Percentiles rank a stretch among this genome's conserved stretches.
These are phyloP conservation scores for human (Homo sapiens) DNA, from an alignment of 2,113 vertebrate genomes.

Conservation along the genomic window GRCh38 chrX:105608501-105609000, in stretches of 20 bases:
- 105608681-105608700: not conserved
- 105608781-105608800: not conserved
- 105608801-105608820: not conserved
- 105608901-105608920: constrained; percentile 36
- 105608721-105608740: not conserved
- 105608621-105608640: not conserved
- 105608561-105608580: not conserved
- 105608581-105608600: constrained; percentile 8
- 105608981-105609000: constrained; percentile 38
- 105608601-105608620: not conserved
- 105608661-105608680: not conserved
- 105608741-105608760: not conserved
- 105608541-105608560: not conserved
- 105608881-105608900: constrained; percentile 27
- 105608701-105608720: not conserved
- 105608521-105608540: not conserved
- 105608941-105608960: constrained; percentile 56
- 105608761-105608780: not conserved
- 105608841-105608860: not conserved
- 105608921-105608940: not conserved
- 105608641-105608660: not conserved
- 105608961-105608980: constrained; percentile 48
- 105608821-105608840: not conserved
- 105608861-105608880: not conserved
- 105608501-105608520: not conserved